Evolutionary conservation across 2,113 vertebrate species (phyloP).

Genomic region (Edolisoma coerulescens): DNA sequence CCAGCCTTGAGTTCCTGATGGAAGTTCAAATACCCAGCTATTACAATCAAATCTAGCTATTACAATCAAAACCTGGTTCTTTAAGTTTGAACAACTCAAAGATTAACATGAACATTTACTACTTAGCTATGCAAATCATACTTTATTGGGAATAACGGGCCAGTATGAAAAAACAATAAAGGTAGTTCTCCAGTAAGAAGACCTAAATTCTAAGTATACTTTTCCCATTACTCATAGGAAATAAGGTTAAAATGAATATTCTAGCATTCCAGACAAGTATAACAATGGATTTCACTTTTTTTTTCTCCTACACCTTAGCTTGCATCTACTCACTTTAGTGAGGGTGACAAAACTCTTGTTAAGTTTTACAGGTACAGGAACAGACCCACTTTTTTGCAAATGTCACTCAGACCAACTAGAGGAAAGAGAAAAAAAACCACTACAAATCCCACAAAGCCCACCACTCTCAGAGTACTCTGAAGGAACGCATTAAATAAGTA

Average conservation of each 20-base stretch:
- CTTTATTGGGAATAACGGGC: background rate
- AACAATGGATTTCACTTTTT: background rate
- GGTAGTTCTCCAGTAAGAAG: background rate
- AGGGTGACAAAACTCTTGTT: conserved; percentile 4
- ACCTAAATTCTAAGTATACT: background rate
- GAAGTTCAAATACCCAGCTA: background rate
- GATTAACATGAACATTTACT: background rate
- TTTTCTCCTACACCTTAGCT: background rate
- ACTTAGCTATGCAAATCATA: background rate
- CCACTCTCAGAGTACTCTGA: background rate
- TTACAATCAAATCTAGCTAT: background rate
- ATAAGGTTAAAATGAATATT: background rate
- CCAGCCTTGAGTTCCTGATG: background rate
- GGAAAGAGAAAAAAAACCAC: background rate
- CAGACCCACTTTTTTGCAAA: background rate
- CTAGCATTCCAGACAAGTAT: background rate
- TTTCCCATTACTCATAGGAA: background rate
- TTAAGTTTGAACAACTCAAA: background rate
- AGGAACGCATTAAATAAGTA: background rate
- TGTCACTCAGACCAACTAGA: background rate
- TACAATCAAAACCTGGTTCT: background rate
- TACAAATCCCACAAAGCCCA: background rate
- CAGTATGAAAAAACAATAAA: background rate
- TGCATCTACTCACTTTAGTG: background rate
- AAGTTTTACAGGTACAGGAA: conserved; percentile 38